Conservation (phyloP, 2,797 vertebrate species). For the Tinamus major region DNA sequence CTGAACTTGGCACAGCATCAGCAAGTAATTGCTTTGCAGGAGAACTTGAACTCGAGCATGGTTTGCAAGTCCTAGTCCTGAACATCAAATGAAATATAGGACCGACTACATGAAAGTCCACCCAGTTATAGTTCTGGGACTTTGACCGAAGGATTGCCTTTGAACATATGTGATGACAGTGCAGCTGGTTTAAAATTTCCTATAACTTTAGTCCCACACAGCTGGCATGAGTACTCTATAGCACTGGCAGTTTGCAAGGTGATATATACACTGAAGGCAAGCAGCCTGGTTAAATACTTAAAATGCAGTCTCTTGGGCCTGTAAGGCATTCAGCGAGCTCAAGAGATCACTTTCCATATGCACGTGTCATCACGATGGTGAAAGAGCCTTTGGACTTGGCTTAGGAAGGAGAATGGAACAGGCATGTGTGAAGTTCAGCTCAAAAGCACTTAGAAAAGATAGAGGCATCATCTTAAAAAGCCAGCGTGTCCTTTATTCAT, state of each 20-base stretch:
- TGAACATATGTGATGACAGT: slow-evolving; percentile 55
- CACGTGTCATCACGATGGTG: neutral
- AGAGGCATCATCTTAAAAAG: neutral
- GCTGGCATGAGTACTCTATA: slow-evolving; percentile 50
- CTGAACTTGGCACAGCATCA: slow-evolving; percentile 49
- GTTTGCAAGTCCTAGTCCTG: slow-evolving; percentile 54
- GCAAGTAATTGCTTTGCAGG: slow-evolving; percentile 67
- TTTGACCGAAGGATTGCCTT: slow-evolving; percentile 53
- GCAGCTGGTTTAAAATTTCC: slow-evolving; percentile 57
- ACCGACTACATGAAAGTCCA: slow-evolving; percentile 40
- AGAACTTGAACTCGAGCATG: slow-evolving; percentile 50
- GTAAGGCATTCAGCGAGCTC: neutral
- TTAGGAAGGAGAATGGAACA: slow-evolving; percentile 8
- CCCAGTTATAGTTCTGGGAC: slow-evolving; percentile 40
- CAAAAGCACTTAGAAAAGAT: neutral
- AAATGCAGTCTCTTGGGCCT: slow-evolving; percentile 11
- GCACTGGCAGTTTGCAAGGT: slow-evolving; percentile 52
- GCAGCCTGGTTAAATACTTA: slow-evolving; percentile 46
- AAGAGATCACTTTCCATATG: neutral
- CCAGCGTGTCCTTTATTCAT: neutral
- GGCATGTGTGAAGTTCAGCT: neutral
- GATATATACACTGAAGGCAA: slow-evolving; percentile 25
- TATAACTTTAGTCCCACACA: slow-evolving; percentile 12
- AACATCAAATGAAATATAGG: slow-evolving; percentile 61
- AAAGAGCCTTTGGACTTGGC: neutral